Base-by-base conservation (phyloP, 2,888 invertebrate species). In the Drosophila phalerata region DNA sequence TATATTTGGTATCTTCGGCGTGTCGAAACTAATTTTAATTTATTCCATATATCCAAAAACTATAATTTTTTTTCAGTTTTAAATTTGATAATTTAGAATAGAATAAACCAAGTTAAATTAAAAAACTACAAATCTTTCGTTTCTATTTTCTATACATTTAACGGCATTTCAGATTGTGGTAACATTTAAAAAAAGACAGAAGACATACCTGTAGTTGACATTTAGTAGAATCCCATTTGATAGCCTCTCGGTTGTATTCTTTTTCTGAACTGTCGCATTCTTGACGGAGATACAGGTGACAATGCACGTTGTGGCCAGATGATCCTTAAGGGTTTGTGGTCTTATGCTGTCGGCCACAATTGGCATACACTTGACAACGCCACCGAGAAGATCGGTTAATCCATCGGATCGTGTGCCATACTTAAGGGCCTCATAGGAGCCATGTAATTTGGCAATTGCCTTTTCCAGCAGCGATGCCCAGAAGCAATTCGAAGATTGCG, bases 391-490 rank as follows among this genome's bases (percentile, higher is more conserved):
- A 92, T 98, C 97, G 0, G 97, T 97, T 56, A 98, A 93, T 0
- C 97, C 98, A 91, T 98, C 97, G 69, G 97, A 93, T 11, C 97
- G 93, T 47, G 97, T 97, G n/a, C 97, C 97, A 90, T 98, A 98
- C 90, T 98, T 98, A 1, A 98, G 93, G 0, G 98, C 98, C 93
- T 98, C 98, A 92, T 98, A 98, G 0, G 98, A 98, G 5, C 98
- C 98, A 90, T 98, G 98, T 60, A 98, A 96, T 96, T 98, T 98
- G 65, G 98, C 98, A 82, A 98, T 98, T 0, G 98, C 98, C 92
- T 98, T 98, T 93, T 98, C 98, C 56, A 98, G 93, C 28, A 98
- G 93, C 0, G 97, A 96, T 0, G 98, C 96, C 98, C 98, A 98
- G 90, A 96, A 96, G 90, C 97, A 96, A 79, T 96, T 96, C 1